Base-by-base conservation (phyloP, 2,797 vertebrate genomes). In the Sternarchorhynchus goeldii region DNA sequence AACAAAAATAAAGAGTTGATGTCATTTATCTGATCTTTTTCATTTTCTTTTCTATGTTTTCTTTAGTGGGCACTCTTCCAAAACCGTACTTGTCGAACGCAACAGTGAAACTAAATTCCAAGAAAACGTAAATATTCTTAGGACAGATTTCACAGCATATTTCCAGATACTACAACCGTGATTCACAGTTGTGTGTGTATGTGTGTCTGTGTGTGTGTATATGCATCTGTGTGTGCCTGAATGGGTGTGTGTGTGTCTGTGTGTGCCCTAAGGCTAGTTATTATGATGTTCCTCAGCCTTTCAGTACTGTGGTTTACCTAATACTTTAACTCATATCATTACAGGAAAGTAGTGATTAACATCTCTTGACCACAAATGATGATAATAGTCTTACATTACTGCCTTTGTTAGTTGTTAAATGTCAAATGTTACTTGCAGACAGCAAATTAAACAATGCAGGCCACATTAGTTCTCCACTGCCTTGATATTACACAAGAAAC, bases 231-330 rank as follows among this genome's bases (percentile, higher is more conserved):
- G 18, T 45, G 2, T 45, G 7, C 63, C 32, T 64, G 21, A 20
- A 16, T 62, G 31, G 2, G 5, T 34, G 12, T 71, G 3, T 45
- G 50, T 67, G 53, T 67, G 14, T 63, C 18, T 63, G 21, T 21
- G 18, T 20, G 20, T 76, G 50, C 55, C 45, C 32, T 17, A 32
- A 36, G 53, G 68, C 50, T 55, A 63, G 20, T 53, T 31, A n/a
- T 5, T 58, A 57, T 53, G 65, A 67, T 78, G 29, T 70, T 21
- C 16, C 41, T 56, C n/a, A 58, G 21, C n/a, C 60, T 31, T 72
- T 55, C 32, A 10, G 12, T 53, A 16, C 59, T 57, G 36, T 59
- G 67, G 29, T 67, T 76, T 45, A 25, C 32, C 31, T 63, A 32
- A 17, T 36, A 31, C 25, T 58, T 7, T 55, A 39, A 16, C 16